phyloP scores from a whole-genome alignment of 2,888 invertebrate species.

The Norana najaformis region DNA sequence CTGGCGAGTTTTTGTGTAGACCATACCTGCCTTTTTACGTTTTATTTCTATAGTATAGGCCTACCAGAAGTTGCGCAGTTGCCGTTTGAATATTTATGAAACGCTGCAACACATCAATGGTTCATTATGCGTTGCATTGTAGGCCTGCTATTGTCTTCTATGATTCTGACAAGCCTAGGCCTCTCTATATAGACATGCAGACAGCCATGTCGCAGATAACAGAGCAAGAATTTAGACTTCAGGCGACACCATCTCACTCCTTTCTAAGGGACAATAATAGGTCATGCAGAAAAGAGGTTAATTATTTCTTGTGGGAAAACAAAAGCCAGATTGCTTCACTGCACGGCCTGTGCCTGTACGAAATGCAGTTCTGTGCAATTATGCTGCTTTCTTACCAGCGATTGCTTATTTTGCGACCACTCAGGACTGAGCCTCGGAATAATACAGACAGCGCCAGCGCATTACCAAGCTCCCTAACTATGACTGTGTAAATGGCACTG shows the following conservation, averaged over 20 bases:
- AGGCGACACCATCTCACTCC: neutral
- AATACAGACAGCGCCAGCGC: neutral
- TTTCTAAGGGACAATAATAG: neutral
- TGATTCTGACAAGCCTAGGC: neutral
- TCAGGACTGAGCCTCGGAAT: neutral
- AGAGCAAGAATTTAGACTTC: neutral
- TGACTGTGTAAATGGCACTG: too few species aligned
- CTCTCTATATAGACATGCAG: neutral
- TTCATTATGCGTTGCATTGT: neutral
- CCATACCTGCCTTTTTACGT: too few species aligned
- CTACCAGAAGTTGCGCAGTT: neutral
- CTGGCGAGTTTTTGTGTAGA: too few species aligned
- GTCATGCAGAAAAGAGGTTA: neutral
- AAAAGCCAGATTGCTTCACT: neutral
- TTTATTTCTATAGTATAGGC: too few species aligned
- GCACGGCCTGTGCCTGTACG: neutral
- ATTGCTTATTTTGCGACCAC: neutral
- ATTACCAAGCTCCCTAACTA: too few species aligned
- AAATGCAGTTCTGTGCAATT: neutral
- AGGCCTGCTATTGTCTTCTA: neutral
- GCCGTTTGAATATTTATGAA: neutral
- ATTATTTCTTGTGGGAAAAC: neutral
- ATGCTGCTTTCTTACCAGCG: neutral
- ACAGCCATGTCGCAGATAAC: neutral
- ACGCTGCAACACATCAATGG: neutral